A percentile compares a stretch with the other conserved stretches of the same genome.
Evolutionary conservation across 2,888 invertebrate species (phyloP).

Genomic region (Meloe dianella): DNA sequence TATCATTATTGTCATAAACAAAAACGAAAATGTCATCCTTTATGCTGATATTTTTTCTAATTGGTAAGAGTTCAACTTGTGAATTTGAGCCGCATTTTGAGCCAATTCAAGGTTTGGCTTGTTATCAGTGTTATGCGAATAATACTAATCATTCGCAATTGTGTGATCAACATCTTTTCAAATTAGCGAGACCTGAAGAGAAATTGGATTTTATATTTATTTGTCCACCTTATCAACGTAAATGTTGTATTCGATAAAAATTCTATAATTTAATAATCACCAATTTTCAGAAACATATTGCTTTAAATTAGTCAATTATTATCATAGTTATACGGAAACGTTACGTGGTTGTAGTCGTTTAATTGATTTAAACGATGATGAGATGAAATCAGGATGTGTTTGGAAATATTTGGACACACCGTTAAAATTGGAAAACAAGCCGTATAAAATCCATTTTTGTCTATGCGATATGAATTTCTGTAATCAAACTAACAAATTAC

Average conservation of each 20-base stretch:
- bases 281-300: slow-evolving; percentile 34
- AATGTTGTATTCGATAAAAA: background rate
- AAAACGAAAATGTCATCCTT: slow-evolving; percentile 4
- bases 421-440: background rate
- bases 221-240: slow-evolving; percentile 34
- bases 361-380: slow-evolving; percentile 31
- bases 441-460: slow-evolving; percentile 17
- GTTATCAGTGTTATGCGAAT: slow-evolving; percentile 40
- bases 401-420: background rate
- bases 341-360: slow-evolving; percentile 37
- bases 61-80: background rate
- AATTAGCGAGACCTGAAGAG: slow-evolving; percentile 31
- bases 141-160: slow-evolving; percentile 29
- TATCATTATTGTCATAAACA: slow-evolving; percentile 20
- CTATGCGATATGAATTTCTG: slow-evolving; percentile 24
- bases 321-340: slow-evolving; percentile 23
- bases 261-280: background rate
- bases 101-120: slow-evolving; percentile 27
- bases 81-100: slow-evolving; percentile 26
- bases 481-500: background rate
- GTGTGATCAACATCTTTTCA: slow-evolving; percentile 38
- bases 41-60: background rate
- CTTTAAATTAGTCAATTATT: slow-evolving; percentile 32
- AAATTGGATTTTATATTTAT: slow-evolving; percentile 35
- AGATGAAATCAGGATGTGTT: slow-evolving; percentile 37